Evolutionary conservation across 2,888 invertebrate genomes (phyloP).

Genomic region (Linnaemya vulpina): DNA sequence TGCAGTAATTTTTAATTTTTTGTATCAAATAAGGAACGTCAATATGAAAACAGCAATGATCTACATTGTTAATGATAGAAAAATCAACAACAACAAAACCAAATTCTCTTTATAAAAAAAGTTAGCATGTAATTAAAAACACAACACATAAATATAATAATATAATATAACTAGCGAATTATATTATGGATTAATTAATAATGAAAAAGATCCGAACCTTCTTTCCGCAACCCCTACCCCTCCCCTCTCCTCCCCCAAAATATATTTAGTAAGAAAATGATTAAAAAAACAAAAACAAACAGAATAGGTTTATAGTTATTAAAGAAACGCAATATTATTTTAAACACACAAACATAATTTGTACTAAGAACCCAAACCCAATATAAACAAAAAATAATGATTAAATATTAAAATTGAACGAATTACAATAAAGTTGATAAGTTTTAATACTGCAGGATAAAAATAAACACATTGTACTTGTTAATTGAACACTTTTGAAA

Average conservation of each 20-base stretch:
- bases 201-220: neutral
- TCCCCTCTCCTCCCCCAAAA: neutral
- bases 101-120: slow-evolving; percentile 26
- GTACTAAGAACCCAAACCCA: slow-evolving; percentile 34
- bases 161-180: slow-evolving; percentile 61
- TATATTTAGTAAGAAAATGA: slow-evolving; percentile 30
- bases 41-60: slow-evolving; percentile 8
- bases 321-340: slow-evolving; percentile 11
- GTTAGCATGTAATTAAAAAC: slow-evolving; percentile 16
- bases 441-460: slow-evolving; percentile 49
- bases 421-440: slow-evolving; percentile 50
- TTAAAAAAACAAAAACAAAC: no score
- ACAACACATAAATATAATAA: slow-evolving; percentile 14
- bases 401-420: slow-evolving; percentile 30
- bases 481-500: slow-evolving; percentile 68
- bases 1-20: slow-evolving; percentile 37
- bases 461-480: slow-evolving; percentile 66
- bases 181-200: slow-evolving; percentile 24
- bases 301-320: slow-evolving; percentile 23
- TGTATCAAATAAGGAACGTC: slow-evolving; percentile 37
- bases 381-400: slow-evolving; percentile 23
- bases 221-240: neutral
- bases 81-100: slow-evolving; percentile 29
- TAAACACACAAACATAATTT: slow-evolving; percentile 34
- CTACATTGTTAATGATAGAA: slow-evolving; percentile 33